Percentiles rank a stretch among this genome's conserved stretches.
These are phyloP conservation scores for Nothocercus julius DNA, from an alignment of 2,113 vertebrate species.

Conservation along the genomic window DNA sequence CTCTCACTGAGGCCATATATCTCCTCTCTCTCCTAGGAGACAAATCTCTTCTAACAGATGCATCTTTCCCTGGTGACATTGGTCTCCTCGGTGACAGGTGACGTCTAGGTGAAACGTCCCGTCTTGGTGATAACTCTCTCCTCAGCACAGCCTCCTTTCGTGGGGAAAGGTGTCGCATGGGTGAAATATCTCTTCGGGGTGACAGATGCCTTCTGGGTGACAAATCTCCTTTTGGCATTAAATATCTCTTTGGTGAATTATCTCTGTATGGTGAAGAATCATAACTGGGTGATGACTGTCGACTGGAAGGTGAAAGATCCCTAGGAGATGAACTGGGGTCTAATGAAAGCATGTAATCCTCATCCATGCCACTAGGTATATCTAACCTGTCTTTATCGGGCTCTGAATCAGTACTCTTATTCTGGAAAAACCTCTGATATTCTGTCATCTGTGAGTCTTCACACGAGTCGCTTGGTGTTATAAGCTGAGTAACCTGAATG, in stretches of 20 bases:
- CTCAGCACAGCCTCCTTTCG: slow-evolving; percentile 84
- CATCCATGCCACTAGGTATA: slow-evolving; percentile 87
- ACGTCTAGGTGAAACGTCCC: slow-evolving; percentile 87
- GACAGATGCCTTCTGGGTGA: slow-evolving; percentile 84
- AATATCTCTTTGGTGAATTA: slow-evolving; percentile 89
- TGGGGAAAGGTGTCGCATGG: slow-evolving; percentile 84
- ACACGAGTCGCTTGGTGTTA: slow-evolving; percentile 79
- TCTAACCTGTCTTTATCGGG: slow-evolving; percentile 85
- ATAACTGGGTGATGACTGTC: slow-evolving; percentile 87
- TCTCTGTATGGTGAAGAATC: slow-evolving; percentile 91
- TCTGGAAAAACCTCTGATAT: slow-evolving; percentile 86
- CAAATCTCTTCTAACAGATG: slow-evolving; percentile 85
- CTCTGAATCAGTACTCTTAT: slow-evolving; percentile 80
- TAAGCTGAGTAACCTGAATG: slow-evolving; percentile 93
- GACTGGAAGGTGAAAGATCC: slow-evolving; percentile 88
- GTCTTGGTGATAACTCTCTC: slow-evolving; percentile 84
- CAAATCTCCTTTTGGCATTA: slow-evolving; percentile 86
- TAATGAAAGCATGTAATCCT: slow-evolving; percentile 83
- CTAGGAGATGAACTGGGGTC: slow-evolving; percentile 86
- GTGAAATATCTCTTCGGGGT: slow-evolving; percentile 83
- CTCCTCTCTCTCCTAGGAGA: slow-evolving; percentile 91
- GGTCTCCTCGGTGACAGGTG: slow-evolving; percentile 85
- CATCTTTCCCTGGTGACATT: slow-evolving; percentile 87
- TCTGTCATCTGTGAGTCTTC: slow-evolving; percentile 83
- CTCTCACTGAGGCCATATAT: slow-evolving; percentile 84